Conservation (phyloP, 1,140 invertebrate genomes). For the Octopus sinensis region DNA sequence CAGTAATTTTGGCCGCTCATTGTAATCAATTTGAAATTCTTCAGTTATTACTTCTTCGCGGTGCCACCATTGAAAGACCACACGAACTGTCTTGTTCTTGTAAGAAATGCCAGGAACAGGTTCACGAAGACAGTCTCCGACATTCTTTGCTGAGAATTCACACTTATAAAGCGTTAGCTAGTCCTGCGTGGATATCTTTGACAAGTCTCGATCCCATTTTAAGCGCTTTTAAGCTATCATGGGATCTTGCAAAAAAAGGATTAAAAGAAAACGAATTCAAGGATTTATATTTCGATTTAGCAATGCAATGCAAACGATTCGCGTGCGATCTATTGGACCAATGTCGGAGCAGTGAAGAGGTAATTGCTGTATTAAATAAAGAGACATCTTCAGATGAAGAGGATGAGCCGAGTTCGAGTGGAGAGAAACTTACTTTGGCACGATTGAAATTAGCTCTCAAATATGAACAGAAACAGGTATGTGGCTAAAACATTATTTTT, state of each 20-base stretch:
- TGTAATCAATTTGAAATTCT: conserved; percentile 58
- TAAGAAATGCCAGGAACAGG: conserved; percentile 60
- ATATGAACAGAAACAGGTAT: conserved; percentile 57
- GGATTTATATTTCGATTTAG: conserved; percentile 61
- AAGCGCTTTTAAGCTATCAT: conserved; percentile 64
- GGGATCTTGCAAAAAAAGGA: conserved; percentile 59
- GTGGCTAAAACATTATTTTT: background rate
- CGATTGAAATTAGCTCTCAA: conserved; percentile 55
- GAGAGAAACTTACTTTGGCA: conserved; percentile 45
- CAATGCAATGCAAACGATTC: conserved; percentile 59
- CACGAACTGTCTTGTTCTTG: conserved; percentile 66
- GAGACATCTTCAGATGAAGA: conserved; percentile 31
- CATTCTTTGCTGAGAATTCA: conserved; percentile 55
- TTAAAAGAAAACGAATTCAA: conserved; percentile 63
- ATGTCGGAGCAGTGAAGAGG: conserved; percentile 54
- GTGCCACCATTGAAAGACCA: conserved; percentile 58
- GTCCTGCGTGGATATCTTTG: conserved; percentile 66
- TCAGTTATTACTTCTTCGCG: conserved; percentile 52
- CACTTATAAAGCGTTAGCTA: conserved; percentile 54
- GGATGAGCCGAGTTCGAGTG: conserved; percentile 14
- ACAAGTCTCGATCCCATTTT: conserved; percentile 68
- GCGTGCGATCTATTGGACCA: conserved; percentile 55
- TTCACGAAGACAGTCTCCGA: conserved; percentile 47
- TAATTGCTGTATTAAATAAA: conserved; percentile 54
- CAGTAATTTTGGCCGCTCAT: conserved; percentile 54